Evolutionary conservation across 2,113 vertebrate species (phyloP).

Genomic region (Macheiramphus alcinus): DNA sequence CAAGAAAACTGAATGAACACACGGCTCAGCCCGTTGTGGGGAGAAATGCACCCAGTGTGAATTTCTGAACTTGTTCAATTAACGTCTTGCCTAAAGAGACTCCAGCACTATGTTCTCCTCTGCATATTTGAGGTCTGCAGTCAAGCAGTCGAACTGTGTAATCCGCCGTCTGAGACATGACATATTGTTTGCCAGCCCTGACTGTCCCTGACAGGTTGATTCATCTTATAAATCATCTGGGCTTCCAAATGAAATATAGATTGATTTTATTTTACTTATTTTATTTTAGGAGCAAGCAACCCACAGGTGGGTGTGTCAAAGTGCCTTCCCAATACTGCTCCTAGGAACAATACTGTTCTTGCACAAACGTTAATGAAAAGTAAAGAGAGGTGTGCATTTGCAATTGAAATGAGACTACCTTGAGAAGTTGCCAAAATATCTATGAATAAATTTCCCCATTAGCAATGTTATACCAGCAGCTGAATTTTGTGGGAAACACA

Average conservation of each 20-base stretch:
- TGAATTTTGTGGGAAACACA: not conserved
- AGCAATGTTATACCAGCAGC: not conserved
- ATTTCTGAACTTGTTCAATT: not conserved
- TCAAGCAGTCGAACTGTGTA: not conserved
- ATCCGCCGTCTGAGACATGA: not conserved
- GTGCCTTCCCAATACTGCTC: not conserved
- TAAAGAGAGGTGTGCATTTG: not conserved
- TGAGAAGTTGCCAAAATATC: not conserved
- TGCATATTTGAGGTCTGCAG: not conserved
- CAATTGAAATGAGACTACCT: not conserved
- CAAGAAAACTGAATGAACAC: not conserved
- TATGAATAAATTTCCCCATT: not conserved
- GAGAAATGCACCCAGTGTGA: not conserved
- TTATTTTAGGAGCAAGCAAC: not conserved
- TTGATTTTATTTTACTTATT: not conserved
- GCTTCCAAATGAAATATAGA: not conserved
- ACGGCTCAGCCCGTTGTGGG: not conserved
- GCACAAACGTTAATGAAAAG: not conserved
- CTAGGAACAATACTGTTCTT: not conserved
- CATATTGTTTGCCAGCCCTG: not conserved
- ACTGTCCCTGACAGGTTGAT: not conserved
- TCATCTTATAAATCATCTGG: not conserved
- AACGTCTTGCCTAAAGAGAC: not conserved
- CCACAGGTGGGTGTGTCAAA: not conserved
- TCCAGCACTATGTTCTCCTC: not conserved